A percentile compares a stretch with the other conserved stretches of the same genome.
These are phyloP conservation scores for Tipula vernalis DNA, from an alignment of 2,888 invertebrate genomes.

Conservation along the genomic window DNA sequence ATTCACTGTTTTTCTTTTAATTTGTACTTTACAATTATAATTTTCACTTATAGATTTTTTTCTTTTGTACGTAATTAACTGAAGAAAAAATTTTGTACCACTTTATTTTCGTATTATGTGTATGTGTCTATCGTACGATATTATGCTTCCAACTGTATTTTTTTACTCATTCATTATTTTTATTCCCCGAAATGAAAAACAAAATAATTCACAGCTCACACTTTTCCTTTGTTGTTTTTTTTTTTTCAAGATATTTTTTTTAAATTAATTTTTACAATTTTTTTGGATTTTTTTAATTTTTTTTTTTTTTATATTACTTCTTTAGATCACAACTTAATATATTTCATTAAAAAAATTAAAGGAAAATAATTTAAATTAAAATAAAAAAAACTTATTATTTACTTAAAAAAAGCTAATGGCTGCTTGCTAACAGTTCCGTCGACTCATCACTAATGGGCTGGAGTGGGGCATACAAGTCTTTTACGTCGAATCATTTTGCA, in stretches of 20 bases:
- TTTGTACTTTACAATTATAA: not conserved
- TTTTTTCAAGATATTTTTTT: not conserved
- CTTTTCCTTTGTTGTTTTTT: not conserved
- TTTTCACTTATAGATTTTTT: not conserved
- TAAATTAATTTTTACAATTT: not conserved
- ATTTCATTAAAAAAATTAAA: not conserved
- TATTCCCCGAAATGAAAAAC: not conserved
- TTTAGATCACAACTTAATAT: not conserved
- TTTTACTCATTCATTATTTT: not conserved
- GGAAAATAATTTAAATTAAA: not conserved
- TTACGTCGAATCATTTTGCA: not conserved
- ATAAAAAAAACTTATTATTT: not conserved
- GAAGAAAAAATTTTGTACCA: not conserved
- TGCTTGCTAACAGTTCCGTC: conserved; percentile 13
- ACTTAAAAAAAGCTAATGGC: conserved; percentile 9
- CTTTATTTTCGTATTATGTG: not conserved
- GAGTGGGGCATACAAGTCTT: conserved; percentile 5
- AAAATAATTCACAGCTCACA: not conserved
- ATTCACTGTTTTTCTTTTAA: not conserved
- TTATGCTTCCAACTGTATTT: not conserved
- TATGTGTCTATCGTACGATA: not conserved
- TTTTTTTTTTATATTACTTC: not conserved
- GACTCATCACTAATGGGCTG: conserved; percentile 12
- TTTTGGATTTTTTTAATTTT: not conserved
- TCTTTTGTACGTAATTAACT: not conserved